Evolutionary conservation across 2,888 invertebrate species (phyloP).

Genomic region (Tenthredo mesomela): DNA sequence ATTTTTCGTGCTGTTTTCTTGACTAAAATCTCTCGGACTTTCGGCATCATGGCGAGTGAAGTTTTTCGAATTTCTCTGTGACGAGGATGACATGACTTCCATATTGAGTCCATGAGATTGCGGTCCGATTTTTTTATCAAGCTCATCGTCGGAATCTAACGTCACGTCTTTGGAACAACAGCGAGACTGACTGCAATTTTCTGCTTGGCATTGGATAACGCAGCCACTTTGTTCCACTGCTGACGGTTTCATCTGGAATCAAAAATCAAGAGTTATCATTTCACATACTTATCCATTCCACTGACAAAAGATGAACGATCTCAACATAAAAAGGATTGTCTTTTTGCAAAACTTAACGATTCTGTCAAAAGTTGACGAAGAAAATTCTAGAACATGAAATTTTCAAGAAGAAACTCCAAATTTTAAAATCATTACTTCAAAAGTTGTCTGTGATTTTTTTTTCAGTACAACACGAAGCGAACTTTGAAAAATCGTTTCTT

Average conservation of each 20-base stretch:
- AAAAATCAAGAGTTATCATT: not conserved
- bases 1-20: not conserved
- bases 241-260: constrained; percentile 12
- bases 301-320: not conserved
- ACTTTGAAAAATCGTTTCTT: too few relatives aligned
- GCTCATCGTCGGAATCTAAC: constrained; percentile 40
- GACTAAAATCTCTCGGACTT: not conserved
- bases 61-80: constrained; percentile 61
- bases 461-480: too few relatives aligned
- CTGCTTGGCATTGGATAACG: constrained; percentile 72
- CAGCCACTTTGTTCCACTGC: constrained; percentile 67
- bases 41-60: constrained; percentile 54
- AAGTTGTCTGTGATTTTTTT: too few relatives aligned
- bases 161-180: constrained; percentile 67
- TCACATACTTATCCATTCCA: not conserved
- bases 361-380: too few relatives aligned
- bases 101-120: constrained; percentile 60
- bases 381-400: too few relatives aligned
- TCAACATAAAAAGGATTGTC: not conserved
- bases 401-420: too few relatives aligned
- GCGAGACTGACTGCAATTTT: constrained; percentile 70
- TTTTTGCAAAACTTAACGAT: too few relatives aligned
- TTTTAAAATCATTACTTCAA: too few relatives aligned
- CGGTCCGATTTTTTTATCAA: constrained; percentile 38
- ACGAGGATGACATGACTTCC: constrained; percentile 62